phyloP scores from a whole-genome alignment of 2,888 invertebrate genomes.

The Caenorhabditis sp. region DNA sequence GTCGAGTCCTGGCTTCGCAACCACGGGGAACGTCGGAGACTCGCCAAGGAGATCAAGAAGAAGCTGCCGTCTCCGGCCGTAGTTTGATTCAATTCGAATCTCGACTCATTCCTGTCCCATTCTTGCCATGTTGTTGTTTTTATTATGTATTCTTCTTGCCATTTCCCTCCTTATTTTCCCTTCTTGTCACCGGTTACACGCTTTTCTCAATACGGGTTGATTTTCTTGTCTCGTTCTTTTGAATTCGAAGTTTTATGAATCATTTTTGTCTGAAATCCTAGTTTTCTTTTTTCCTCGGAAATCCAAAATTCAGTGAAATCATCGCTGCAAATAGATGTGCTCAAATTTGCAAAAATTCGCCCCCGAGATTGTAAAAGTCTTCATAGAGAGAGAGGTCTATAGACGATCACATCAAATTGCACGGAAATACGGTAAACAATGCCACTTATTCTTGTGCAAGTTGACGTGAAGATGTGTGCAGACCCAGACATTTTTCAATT shows the following conservation, averaged over 20 bases:
- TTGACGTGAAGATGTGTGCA: too few relatives aligned
- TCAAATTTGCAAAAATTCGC: too few relatives aligned
- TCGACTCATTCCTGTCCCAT: background rate
- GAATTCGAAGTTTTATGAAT: background rate
- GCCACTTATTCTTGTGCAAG: too few relatives aligned
- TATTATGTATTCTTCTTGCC: conserved; percentile 13
- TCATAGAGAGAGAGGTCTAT: too few relatives aligned
- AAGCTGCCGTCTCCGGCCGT: conserved; percentile 41
- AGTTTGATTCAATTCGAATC: conserved; percentile 16
- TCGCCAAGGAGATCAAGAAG: conserved; percentile 65
- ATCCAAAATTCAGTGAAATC: too few relatives aligned
- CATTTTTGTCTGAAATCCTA: background rate
- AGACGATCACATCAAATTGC: too few relatives aligned
- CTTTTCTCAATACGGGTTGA: conserved; percentile 13
- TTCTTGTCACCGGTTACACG: background rate
- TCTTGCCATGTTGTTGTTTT: background rate
- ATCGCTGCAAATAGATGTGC: too few relatives aligned
- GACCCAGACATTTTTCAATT: too few relatives aligned
- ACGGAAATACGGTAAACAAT: too few relatives aligned
- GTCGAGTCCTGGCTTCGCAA: conserved; percentile 75
- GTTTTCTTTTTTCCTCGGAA: too few relatives aligned
- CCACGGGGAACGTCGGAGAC: conserved; percentile 62
- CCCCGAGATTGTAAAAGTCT: too few relatives aligned
- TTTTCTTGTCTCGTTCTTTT: background rate
- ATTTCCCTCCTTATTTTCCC: background rate